Evolutionary conservation across 2,797 vertebrate genomes (phyloP).

Genomic region (Rhinella marina): DNA sequence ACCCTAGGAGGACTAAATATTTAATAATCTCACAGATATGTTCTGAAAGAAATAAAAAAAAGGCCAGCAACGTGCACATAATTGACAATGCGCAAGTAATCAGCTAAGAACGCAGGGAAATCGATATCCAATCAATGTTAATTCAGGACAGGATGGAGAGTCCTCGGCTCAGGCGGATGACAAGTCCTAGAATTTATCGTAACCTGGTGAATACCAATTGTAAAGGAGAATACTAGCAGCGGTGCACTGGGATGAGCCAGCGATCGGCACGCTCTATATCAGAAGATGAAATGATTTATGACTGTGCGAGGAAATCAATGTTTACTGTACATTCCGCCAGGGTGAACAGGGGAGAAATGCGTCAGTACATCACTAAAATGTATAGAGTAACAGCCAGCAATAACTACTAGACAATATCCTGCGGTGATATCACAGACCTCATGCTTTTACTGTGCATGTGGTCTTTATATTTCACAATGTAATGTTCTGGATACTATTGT

Average conservation of each 20-base stretch:
- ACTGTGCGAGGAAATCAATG: conserved; percentile 4
- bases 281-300: conserved; percentile 8
- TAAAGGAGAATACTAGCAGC: not conserved
- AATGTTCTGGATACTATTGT: too few species aligned
- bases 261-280: not conserved
- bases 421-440: too few species aligned
- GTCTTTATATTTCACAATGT: too few species aligned
- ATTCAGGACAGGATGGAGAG: conserved; percentile 1
- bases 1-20: conserved; percentile 2
- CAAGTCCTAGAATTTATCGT: not conserved
- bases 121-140: conserved; percentile 35
- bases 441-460: too few species aligned
- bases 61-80: not conserved
- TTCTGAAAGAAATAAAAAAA: not conserved
- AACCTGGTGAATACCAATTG: not conserved
- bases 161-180: not conserved
- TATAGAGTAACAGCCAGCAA: not conserved
- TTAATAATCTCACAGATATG: not conserved
- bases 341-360: not conserved
- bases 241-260: not conserved
- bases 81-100: conserved; percentile 15
- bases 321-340: not conserved
- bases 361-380: not conserved
- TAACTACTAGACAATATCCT: not conserved
- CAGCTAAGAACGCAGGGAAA: too few species aligned